Evolutionary conservation across 2,888 invertebrate species (phyloP).

Genomic region (Hypercompe scribonia): DNA sequence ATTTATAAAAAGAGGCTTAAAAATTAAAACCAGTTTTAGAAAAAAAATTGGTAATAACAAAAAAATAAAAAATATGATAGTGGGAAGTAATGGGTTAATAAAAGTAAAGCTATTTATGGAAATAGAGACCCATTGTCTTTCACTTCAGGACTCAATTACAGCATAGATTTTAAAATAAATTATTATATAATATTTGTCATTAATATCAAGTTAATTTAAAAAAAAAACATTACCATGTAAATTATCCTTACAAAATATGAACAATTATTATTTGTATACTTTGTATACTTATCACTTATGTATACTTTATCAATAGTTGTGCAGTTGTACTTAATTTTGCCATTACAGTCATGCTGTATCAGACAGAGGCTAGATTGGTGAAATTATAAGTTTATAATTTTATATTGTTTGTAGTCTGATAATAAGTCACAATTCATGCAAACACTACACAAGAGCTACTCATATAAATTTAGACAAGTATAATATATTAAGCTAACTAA

Average conservation of each 20-base stretch:
- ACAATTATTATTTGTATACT: background rate
- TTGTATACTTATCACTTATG: background rate
- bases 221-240: background rate
- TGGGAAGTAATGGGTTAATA: no score
- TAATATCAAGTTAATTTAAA: background rate
- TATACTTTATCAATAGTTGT: background rate
- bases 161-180: background rate
- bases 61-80: no score
- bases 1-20: no score
- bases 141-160: background rate
- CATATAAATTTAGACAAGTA: background rate
- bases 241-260: slow-evolving; percentile 1
- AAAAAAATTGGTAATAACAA: no score
- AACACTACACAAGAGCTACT: background rate
- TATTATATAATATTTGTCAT: background rate
- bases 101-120: background rate
- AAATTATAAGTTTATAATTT: background rate
- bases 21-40: no score
- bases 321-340: background rate
- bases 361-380: background rate
- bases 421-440: background rate
- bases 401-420: background rate
- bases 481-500: background rate
- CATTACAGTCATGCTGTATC: background rate
- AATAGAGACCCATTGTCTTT: background rate